These are phyloP conservation scores for Lophius americanus DNA, from an alignment of 2,797 vertebrate species.

Conservation along the genomic window DNA sequence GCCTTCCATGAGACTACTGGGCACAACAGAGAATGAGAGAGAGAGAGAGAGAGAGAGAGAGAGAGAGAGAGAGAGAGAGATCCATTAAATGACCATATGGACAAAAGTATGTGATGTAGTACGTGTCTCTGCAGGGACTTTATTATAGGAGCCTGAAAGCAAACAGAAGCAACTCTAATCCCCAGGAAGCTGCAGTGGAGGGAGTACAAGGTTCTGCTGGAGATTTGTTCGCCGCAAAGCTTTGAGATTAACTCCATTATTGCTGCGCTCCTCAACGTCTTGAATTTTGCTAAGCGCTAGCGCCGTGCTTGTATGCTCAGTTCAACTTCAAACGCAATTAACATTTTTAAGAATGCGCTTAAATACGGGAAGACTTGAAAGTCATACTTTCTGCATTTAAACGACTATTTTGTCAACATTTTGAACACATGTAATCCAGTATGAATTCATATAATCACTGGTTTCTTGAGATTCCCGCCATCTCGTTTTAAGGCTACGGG, in stretches of 20 bases:
- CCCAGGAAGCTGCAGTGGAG: slow-evolving; percentile 51
- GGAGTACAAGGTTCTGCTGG: slow-evolving; percentile 45
- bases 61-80: background rate
- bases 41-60: slow-evolving; percentile 1
- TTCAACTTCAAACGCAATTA: slow-evolving; percentile 1
- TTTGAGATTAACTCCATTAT: slow-evolving; percentile 36
- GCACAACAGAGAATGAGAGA: slow-evolving; percentile 9
- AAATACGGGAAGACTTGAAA: background rate
- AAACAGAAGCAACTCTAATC: slow-evolving; percentile 58
- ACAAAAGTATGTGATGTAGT: slow-evolving; percentile 40
- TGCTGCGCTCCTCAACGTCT: slow-evolving; percentile 35
- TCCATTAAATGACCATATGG: slow-evolving; percentile 26
- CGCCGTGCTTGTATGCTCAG: background rate
- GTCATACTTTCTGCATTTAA: background rate
- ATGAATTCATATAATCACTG: background rate
- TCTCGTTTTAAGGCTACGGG: too few relatives aligned
- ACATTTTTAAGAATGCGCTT: slow-evolving; percentile 14
- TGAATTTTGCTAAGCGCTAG: slow-evolving; percentile 30
- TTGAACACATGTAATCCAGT: background rate
- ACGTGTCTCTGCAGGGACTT: slow-evolving; percentile 34
- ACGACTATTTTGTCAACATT: background rate
- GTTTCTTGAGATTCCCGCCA: too few relatives aligned
- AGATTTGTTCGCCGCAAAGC: slow-evolving; percentile 48
- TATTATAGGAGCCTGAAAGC: slow-evolving; percentile 44
- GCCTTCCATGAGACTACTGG: slow-evolving; percentile 10